phyloP scores from a whole-genome alignment of 2,888 invertebrate genomes.

The Choreutis nemorana region DNA sequence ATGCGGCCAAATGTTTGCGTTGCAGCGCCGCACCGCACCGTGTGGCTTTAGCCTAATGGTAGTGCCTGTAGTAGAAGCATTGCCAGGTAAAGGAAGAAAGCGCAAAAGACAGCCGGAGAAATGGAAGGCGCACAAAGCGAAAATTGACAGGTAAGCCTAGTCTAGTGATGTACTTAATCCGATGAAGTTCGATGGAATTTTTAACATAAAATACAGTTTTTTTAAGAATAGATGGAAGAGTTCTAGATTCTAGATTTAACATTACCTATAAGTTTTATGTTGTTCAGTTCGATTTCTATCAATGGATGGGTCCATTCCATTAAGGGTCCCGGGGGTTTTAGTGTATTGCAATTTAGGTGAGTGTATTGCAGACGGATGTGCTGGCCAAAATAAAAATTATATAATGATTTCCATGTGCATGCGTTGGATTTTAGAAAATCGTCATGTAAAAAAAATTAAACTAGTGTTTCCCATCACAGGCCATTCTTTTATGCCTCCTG shows the following conservation, averaged over 20 bases:
- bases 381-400: constrained; percentile 22
- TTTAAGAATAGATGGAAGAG: constrained; percentile 4
- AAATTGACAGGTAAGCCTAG: constrained; percentile 5
- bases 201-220: constrained; percentile 6
- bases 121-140: constrained; percentile 8
- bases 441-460: constrained; percentile 13
- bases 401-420: constrained; percentile 14
- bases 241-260: constrained; percentile 2
- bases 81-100: constrained; percentile 9
- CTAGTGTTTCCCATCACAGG: constrained; percentile 17
- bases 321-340: constrained; percentile 2
- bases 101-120: constrained; percentile 9
- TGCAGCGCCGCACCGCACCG: no score
- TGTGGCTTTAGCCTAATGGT: no score
- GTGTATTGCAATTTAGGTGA: constrained; percentile 2
- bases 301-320: constrained; percentile 3
- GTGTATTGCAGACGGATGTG: constrained; percentile 20
- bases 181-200: constrained; percentile 7
- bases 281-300: constrained; percentile 7
- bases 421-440: constrained; percentile 13
- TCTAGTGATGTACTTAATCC: constrained; percentile 6
- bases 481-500: constrained; percentile 19
- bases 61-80: constrained; percentile 9
- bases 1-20: no score
- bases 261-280: constrained; percentile 5